Base-by-base conservation (phyloP, 1,140 invertebrate genomes). In the Saccostrea cuccullata region DNA sequence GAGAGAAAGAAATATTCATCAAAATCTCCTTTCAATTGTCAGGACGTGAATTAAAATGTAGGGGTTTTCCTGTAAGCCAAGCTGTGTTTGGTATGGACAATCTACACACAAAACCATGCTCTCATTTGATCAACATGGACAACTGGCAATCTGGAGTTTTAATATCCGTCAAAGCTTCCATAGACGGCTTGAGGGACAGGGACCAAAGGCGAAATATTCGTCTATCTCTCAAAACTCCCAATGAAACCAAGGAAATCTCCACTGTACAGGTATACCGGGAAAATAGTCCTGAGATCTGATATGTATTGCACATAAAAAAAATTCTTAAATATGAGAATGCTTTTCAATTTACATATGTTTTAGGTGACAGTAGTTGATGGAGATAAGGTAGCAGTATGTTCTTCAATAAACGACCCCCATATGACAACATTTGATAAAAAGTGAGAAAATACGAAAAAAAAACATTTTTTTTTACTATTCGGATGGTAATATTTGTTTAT, bases 371-470 rank as follows among this genome's bases (percentile, higher is more conserved):
- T 93, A 12, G 91, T 90, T 55, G 91, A 93, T 87, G 55, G 36
- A 89, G 88, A 89, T 40, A 86, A 73, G n/a, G 55, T 86, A 15
- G 86, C 90, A 9, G 86, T 86, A 9, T 93, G 93, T 84, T 87
- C 90, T 20, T 92, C 92, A 26, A 90, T 90, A 6, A 93, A 92
- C 36, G 93, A 94, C 87, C 93, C 93, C 30, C 93, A 94, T 83
- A 90, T 92, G 5, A 92, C 87, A 9, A 93, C 92, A 17, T 93
- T 93, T 90, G 92, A 94, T 91, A 89, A 85, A 87, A 91, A 88
- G 92, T 92, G 86, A 73, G 92, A 82, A 67, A 17, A n/a, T n/a
- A 73, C n/a, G 30, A n/a, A n/a, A n/a, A n/a, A n/a, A n/a, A n/a
- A n/a, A n/a, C n/a, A n/a, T 47, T 47, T 47, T 47, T 9, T 47